phyloP scores from a whole-genome alignment of 2,113 vertebrate species.

The Urocynchramus pylzowi region DNA sequence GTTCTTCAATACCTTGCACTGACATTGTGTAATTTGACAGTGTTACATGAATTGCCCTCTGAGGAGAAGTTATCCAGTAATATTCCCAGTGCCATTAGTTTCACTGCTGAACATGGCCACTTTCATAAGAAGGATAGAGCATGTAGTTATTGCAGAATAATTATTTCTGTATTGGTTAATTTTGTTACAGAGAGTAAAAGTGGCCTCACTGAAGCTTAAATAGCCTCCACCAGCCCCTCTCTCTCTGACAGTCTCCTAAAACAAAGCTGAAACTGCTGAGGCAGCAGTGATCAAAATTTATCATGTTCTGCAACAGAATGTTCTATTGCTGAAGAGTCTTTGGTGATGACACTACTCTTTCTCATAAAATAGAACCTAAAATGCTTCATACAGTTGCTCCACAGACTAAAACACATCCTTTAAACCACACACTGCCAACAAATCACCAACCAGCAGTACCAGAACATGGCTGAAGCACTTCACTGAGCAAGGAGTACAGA shows the following conservation, averaged over 20 bases:
- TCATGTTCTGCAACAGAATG: neutral
- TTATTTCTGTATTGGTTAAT: constrained; percentile 62
- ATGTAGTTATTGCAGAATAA: constrained; percentile 29
- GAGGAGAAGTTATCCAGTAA: constrained; percentile 33
- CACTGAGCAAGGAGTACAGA: neutral
- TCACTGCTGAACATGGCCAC: neutral
- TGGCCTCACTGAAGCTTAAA: neutral
- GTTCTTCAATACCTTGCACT: constrained; percentile 51
- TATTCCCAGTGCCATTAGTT: neutral
- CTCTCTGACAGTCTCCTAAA: neutral
- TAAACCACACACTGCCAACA: neutral
- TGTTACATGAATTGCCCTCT: constrained; percentile 30
- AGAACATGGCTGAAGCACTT: neutral
- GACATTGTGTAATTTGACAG: constrained; percentile 57
- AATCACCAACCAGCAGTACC: neutral
- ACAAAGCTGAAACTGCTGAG: neutral
- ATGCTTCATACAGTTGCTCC: neutral
- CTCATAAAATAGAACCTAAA: neutral
- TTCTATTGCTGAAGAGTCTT: neutral
- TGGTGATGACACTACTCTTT: neutral
- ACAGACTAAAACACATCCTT: neutral
- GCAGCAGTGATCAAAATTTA: neutral
- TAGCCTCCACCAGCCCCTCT: neutral
- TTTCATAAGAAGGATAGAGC: constrained; percentile 19
- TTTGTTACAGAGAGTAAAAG: neutral